Evolutionary conservation across 2,113 vertebrate species (phyloP), one percentile per base, ranked within the genome.

Genomic region (Entomyzon cyanotis): DNA sequence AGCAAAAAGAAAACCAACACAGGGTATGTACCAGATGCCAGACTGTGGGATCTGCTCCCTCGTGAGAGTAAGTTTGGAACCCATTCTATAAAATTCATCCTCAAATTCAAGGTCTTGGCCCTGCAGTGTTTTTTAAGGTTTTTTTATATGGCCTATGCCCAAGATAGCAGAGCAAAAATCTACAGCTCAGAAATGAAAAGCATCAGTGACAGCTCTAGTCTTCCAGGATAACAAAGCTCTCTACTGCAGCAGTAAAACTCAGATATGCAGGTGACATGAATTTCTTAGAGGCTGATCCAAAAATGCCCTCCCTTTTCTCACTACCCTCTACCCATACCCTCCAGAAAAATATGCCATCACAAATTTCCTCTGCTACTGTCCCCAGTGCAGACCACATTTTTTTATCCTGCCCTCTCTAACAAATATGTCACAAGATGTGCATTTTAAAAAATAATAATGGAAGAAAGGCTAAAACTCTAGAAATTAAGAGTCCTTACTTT

Each of bases 41-140:
- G 25, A 62, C 33, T 46, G 12, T 67, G 41, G 80, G 12, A 23
- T 70, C 19, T 49, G 16, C 10, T 68, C 24, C 28, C 28, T 85
- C 24, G 24, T 24, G 35, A 71, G 18, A 73, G 31, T 44, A 71
- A 53, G 9, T 12, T 80, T 74, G 37, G 23, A 62, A 31, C 7
- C 18, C 3, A 2, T 76, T 87, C 56, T 46, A 33, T 23, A 69
- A 86, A 89, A 86, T 15, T 7, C 7, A 5, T 53, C 22, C 60
- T 74, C 2, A 69, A 49, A 12, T 63, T 83, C 22, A 64, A 71
- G 15, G 10, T 77, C 59, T 77, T 55, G 33, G 22, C 12, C 15
- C 25, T 68, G 49, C 2, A 28, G 11, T 0, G 0, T 7, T 79
- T 69, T 79, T 84, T 49, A 22, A 1, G 2, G 1, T 2, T 49